phyloP scores from a whole-genome alignment of 1,140 invertebrate species.

The Macrostomum lignano region DNA sequence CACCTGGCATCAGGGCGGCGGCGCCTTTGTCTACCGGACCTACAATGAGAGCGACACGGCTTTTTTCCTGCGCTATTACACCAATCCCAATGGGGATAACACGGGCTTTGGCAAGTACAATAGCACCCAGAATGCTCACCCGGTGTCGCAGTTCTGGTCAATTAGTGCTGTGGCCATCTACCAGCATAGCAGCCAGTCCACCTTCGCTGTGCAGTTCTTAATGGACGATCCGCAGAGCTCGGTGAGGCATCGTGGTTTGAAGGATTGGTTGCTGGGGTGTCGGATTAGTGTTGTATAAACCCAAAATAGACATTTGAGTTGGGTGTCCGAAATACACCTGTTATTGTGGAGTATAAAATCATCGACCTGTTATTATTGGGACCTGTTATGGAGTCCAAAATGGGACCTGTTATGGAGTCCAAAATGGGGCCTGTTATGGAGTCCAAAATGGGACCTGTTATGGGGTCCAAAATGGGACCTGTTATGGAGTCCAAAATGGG shows the following conservation, averaged over 20 bases:
- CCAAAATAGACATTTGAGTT: too few species aligned
- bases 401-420: too few species aligned
- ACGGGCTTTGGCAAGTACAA: slow-evolving; percentile 14
- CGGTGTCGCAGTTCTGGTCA: slow-evolving; percentile 11
- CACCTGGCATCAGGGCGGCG: too few species aligned
- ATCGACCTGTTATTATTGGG: too few species aligned
- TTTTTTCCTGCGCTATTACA: slow-evolving; percentile 8
- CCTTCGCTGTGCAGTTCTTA: neutral
- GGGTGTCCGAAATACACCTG: too few species aligned
- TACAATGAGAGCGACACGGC: slow-evolving; percentile 14
- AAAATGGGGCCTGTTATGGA: too few species aligned
- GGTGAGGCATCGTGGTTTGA: neutral
- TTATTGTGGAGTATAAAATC: too few species aligned
- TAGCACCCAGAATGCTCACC: slow-evolving; percentile 11
- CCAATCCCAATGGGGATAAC: slow-evolving; percentile 7
- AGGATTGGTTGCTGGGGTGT: neutral
- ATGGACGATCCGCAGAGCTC: neutral
- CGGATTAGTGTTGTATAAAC: neutral
- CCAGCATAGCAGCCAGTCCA: slow-evolving; percentile 4
- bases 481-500: too few species aligned
- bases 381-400: too few species aligned
- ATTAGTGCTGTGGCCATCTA: slow-evolving; percentile 9
- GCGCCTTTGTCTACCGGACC: slow-evolving; percentile 12
- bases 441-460: too few species aligned
- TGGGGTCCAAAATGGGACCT: too few species aligned